Conservation (phyloP, 2,888 invertebrate species). For the Dinocampus coccinellae region DNA sequence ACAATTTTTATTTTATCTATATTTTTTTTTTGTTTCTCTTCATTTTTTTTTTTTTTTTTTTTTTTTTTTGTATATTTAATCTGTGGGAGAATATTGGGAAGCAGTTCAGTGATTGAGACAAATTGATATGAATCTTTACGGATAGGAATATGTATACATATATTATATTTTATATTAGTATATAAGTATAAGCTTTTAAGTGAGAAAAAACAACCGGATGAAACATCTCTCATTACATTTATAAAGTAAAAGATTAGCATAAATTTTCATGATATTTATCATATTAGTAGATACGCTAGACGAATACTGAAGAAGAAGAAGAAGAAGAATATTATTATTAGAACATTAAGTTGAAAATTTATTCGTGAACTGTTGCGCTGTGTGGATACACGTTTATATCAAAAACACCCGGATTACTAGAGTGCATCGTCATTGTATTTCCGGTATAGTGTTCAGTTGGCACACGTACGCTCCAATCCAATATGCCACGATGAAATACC, state of each 20-base stretch:
- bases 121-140: not conserved
- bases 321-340: no score
- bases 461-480: not conserved
- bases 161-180: no score
- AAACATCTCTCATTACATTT: not conserved
- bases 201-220: slow-evolving; percentile 3
- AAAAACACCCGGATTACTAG: not conserved
- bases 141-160: not conserved
- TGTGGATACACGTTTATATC: not conserved
- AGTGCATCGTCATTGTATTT: slow-evolving; percentile 26
- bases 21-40: no score
- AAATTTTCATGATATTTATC: not conserved
- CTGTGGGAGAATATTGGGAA: not conserved
- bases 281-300: no score
- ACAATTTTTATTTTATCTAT: no score
- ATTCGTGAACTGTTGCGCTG: not conserved
- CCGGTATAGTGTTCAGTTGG: slow-evolving; percentile 10
- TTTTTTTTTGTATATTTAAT: not conserved
- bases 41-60: not conserved
- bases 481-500: not conserved
- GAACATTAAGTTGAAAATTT: no score
- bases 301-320: no score
- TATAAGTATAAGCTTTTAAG: not conserved
- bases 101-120: not conserved
- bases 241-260: not conserved